phyloP scores from a whole-genome alignment of 2,888 invertebrate genomes.

The Ophion slaviceki region DNA sequence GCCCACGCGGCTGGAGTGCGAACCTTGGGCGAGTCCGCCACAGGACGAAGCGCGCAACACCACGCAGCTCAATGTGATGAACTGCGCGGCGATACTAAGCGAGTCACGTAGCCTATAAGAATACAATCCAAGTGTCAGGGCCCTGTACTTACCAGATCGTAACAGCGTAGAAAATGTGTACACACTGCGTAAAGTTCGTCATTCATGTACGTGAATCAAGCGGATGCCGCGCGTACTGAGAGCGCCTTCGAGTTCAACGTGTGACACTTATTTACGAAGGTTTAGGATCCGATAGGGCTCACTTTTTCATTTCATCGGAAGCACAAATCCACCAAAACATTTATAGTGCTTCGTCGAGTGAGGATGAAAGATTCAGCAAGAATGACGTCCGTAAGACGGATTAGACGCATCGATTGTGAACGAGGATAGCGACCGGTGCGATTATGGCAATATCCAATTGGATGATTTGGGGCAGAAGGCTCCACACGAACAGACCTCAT shows the following conservation, averaged over 20 bases:
- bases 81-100: constrained; percentile 13
- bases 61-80: neutral
- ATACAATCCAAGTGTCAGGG: constrained; percentile 2
- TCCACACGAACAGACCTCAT: constrained; percentile 83
- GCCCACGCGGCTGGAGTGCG: neutral
- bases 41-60: neutral
- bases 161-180: constrained; percentile 47
- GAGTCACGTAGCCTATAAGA: constrained; percentile 17
- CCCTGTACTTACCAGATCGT: constrained; percentile 36
- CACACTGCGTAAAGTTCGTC: constrained; percentile 34
- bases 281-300: neutral
- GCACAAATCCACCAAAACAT: constrained; percentile 64
- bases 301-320: constrained; percentile 50
- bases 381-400: constrained; percentile 73
- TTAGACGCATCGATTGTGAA: constrained; percentile 74
- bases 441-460: constrained; percentile 85
- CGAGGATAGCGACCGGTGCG: constrained; percentile 77
- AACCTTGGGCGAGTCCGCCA: too few species aligned
- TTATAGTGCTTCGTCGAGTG: constrained; percentile 72
- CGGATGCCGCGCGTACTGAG: constrained; percentile 25
- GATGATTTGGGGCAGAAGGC: constrained; percentile 84
- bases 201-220: constrained; percentile 44
- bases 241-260: constrained; percentile 27
- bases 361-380: constrained; percentile 73
- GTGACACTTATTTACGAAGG: constrained; percentile 31